Conservation (phyloP, 2,888 invertebrate genomes). For the Cinara cedri region DNA sequence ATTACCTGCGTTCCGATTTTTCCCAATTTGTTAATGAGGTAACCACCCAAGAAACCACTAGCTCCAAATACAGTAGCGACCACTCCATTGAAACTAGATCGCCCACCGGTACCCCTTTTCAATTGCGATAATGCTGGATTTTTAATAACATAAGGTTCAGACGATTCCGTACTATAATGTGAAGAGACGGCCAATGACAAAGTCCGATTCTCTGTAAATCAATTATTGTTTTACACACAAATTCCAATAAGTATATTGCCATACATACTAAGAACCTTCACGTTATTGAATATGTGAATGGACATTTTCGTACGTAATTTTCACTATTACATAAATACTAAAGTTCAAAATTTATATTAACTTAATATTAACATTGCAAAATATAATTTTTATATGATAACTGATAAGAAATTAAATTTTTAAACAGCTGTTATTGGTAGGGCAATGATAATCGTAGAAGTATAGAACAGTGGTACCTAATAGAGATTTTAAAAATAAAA, state of each 20-base stretch:
- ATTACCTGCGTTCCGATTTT: slow-evolving; percentile 80
- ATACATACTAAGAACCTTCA: slow-evolving; percentile 35
- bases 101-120: slow-evolving; percentile 86
- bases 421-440: slow-evolving; percentile 35
- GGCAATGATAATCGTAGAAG: not conserved
- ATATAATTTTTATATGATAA: slow-evolving; percentile 10
- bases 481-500: too few relatives aligned
- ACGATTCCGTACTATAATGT: slow-evolving; percentile 64
- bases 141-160: slow-evolving; percentile 61
- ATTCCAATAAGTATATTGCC: not conserved
- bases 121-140: slow-evolving; percentile 65
- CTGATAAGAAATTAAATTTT: slow-evolving; percentile 32
- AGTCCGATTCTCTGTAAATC: slow-evolving; percentile 23
- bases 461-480: not conserved
- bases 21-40: slow-evolving; percentile 88
- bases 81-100: slow-evolving; percentile 94
- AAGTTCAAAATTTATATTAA: not conserved
- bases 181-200: slow-evolving; percentile 29
- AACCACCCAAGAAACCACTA: slow-evolving; percentile 86
- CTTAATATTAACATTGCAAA: too few relatives aligned
- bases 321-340: not conserved
- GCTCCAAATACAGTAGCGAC: slow-evolving; percentile 98
- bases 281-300: slow-evolving; percentile 39
- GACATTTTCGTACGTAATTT: slow-evolving; percentile 22
- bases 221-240: not conserved